phyloP scores from a whole-genome alignment of 1,140 invertebrate species.

The Trachelipus rathkii region DNA sequence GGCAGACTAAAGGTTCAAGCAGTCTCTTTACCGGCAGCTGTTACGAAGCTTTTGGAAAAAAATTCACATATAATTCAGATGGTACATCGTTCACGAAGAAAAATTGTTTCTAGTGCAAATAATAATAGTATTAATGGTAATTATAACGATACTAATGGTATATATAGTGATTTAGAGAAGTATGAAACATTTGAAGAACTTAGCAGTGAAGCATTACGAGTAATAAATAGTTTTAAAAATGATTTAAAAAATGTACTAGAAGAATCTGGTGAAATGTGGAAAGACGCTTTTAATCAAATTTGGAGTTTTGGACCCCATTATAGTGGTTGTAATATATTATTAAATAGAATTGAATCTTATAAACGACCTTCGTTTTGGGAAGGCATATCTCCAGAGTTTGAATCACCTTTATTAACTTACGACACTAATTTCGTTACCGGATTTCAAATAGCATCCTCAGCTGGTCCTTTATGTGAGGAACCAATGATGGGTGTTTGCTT shows the following conservation, averaged over 20 bases:
- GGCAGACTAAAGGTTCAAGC: conserved; percentile 76
- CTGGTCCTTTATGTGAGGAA: conserved; percentile 91
- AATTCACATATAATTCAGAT: not conserved
- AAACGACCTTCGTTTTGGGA: conserved; percentile 38
- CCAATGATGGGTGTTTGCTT: conserved; percentile 93
- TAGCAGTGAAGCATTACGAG: conserved; percentile 55
- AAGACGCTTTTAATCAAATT: conserved; percentile 62
- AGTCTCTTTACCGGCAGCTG: conserved; percentile 68
- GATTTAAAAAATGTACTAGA: conserved; percentile 62
- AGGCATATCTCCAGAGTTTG: conserved; percentile 13
- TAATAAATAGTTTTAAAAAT: conserved; percentile 60
- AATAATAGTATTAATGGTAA: no score
- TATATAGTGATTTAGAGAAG: no score
- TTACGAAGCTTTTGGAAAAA: conserved; percentile 59
- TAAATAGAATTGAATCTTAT: conserved; percentile 58
- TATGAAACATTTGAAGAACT: conserved; percentile 17
- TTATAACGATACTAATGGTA: no score
- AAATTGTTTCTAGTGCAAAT: no score
- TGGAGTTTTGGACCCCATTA: conserved; percentile 88
- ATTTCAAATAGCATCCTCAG: conserved; percentile 84
- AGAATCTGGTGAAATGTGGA: conserved; percentile 50
- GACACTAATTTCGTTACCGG: conserved; percentile 84
- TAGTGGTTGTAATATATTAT: conserved; percentile 80
- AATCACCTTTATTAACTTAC: conserved; percentile 51
- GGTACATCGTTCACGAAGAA: not conserved